Evolutionary conservation across 2,113 vertebrate species (phyloP).

Genomic region (Petroica traversi): DNA sequence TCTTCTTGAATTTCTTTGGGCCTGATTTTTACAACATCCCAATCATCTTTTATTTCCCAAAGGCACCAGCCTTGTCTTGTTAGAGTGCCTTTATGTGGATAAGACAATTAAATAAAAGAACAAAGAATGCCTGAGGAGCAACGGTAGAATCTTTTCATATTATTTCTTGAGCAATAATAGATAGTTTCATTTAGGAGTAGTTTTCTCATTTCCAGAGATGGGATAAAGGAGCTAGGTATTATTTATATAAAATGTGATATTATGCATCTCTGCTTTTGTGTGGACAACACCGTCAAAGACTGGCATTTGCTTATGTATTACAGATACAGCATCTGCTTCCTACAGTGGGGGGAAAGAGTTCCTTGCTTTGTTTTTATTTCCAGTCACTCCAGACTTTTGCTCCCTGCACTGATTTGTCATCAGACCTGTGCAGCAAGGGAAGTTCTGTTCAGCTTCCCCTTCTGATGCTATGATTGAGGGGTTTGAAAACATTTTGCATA

Average conservation of each 20-base stretch:
- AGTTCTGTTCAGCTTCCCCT: neutral
- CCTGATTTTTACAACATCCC: neutral
- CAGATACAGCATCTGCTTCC: neutral
- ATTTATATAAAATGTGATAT: neutral
- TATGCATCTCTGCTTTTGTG: neutral
- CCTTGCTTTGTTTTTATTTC: neutral
- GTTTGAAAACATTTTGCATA: neutral
- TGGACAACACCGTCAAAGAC: neutral
- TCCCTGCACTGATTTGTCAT: neutral
- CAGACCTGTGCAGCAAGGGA: neutral
- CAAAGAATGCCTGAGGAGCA: neutral
- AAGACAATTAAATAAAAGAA: slow-evolving; percentile 22
- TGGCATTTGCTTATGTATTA: neutral
- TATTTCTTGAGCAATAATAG: neutral
- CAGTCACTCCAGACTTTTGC: neutral
- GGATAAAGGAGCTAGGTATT: neutral
- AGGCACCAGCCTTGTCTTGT: neutral
- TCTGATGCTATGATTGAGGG: neutral
- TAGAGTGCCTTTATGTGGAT: neutral
- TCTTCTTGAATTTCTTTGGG: neutral
- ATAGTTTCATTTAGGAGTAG: neutral
- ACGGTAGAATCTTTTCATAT: neutral
- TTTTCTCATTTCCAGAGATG: neutral
- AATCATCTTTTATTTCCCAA: neutral
- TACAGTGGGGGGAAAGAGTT: neutral